Evolutionary conservation across 2,888 invertebrate genomes (phyloP), one percentile per base, ranked within the genome.

Genomic region (Megalurothrips usitatus): DNA sequence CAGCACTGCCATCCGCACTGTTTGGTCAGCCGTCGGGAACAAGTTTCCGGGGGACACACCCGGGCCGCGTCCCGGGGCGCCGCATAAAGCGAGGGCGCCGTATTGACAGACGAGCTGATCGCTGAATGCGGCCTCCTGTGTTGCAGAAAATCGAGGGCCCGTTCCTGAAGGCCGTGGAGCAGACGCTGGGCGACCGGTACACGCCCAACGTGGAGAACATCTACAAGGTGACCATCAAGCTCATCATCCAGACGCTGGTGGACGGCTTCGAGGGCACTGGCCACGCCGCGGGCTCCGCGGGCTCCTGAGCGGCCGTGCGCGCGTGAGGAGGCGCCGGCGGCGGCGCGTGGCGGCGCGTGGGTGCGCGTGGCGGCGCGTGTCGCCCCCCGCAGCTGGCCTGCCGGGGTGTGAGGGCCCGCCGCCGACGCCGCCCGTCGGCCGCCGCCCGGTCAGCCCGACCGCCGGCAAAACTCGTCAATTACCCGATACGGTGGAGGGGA

Each of bases 61-160:
- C n/a, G n/a, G n/a, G n/a, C n/a, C n/a, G n/a, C n/a, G n/a, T n/a
- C n/a, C n/a, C n/a, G n/a, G n/a, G n/a, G n/a, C n/a, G n/a, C n/a
- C n/a, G n/a, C n/a, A n/a, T n/a, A n/a, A n/a, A n/a, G n/a, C n/a
- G n/a, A n/a, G n/a, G n/a, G n/a, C n/a, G n/a, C n/a, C n/a, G n/a
- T n/a, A n/a, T n/a, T n/a, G n/a, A n/a, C n/a, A 43, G 34, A 43
- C 6, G 34, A 43, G 34, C 34, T 43, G 34, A 43, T 6, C 34
- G 34, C 34, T 58, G 17, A 34, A 23, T 78, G 19, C 19, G 49
- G 79, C 82, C 82, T 82, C n/a, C 86, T 83, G 84, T 84, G 84
- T 90, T 89, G 3, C 92, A 97, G 97, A 94, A 92, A 92, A 94
- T 97, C 85, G 96, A 96, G 87, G 91, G 92, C 84, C 96, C 97